Percentiles rank a stretch among this genome's conserved stretches.
These are phyloP conservation scores for Aleadryas rufinucha DNA, from an alignment of 2,113 vertebrate species.

Conservation along the genomic window DNA sequence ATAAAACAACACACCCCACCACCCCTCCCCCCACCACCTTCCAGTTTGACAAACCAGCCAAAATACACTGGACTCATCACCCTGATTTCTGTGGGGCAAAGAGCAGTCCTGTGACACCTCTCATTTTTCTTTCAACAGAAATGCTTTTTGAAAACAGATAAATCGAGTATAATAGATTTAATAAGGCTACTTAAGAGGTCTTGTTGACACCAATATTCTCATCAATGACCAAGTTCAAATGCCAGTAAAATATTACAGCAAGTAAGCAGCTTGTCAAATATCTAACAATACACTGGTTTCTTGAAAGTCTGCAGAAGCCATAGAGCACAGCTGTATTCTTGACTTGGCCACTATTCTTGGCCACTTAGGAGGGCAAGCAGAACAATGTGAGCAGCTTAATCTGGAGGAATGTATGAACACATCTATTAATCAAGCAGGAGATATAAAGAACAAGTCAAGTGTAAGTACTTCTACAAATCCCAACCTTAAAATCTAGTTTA, in stretches of 20 bases:
- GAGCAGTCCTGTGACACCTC: background rate
- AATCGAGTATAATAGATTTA: background rate
- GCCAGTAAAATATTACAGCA: background rate
- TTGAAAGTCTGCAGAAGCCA: background rate
- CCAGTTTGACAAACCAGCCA: background rate
- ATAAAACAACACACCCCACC: background rate
- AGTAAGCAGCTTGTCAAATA: background rate
- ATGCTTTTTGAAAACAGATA: background rate
- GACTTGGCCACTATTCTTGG: background rate
- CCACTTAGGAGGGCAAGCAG: background rate
- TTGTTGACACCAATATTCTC: background rate
- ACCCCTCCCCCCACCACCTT: background rate
- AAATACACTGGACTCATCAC: background rate
- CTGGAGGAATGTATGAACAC: background rate
- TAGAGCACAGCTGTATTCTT: background rate
- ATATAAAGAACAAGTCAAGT: background rate
- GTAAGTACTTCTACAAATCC: background rate
- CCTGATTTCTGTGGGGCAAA: background rate
- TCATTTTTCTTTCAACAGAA: background rate
- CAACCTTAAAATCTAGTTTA: background rate
- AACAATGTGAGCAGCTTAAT: background rate
- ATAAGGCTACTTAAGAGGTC: background rate
- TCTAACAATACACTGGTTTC: background rate
- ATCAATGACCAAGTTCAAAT: background rate
- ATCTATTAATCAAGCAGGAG: background rate